phyloP scores from a whole-genome alignment of 2,888 invertebrate species.

The Neuroscelio doddi region DNA sequence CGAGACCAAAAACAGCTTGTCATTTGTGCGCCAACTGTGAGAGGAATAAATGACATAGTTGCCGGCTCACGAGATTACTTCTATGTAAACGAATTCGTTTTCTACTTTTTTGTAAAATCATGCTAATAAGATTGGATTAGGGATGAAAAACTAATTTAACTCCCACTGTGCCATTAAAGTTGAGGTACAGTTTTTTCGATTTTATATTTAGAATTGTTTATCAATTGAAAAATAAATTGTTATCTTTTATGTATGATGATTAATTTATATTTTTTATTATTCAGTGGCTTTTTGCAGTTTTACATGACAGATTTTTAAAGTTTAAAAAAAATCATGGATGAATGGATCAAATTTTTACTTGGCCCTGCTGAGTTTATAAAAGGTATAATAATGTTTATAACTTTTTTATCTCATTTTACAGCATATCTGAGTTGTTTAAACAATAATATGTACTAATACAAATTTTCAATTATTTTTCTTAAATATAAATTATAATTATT shows the following conservation, averaged over 20 bases:
- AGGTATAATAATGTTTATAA: constrained; percentile 60
- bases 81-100: not conserved
- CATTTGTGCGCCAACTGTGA: constrained; percentile 3
- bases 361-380: constrained; percentile 66
- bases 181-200: not conserved
- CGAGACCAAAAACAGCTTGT: constrained; percentile 16
- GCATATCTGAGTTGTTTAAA: no score
- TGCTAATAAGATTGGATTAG: not conserved
- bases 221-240: not conserved
- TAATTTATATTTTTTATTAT: not conserved
- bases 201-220: not conserved
- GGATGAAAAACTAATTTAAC: not conserved
- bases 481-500: constrained; percentile 10
- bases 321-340: constrained; percentile 58
- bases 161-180: not conserved
- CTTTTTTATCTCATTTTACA: no score
- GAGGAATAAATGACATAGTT: constrained; percentile 3
- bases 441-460: no score
- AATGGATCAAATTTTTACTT: constrained; percentile 60
- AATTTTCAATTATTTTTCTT: no score
- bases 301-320: not conserved
- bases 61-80: not conserved
- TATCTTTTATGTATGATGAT: not conserved
- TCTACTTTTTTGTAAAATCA: not conserved
- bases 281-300: no score